phyloP scores from a whole-genome alignment of 2,113 vertebrate species.

The Ceuthmochares aereus region DNA sequence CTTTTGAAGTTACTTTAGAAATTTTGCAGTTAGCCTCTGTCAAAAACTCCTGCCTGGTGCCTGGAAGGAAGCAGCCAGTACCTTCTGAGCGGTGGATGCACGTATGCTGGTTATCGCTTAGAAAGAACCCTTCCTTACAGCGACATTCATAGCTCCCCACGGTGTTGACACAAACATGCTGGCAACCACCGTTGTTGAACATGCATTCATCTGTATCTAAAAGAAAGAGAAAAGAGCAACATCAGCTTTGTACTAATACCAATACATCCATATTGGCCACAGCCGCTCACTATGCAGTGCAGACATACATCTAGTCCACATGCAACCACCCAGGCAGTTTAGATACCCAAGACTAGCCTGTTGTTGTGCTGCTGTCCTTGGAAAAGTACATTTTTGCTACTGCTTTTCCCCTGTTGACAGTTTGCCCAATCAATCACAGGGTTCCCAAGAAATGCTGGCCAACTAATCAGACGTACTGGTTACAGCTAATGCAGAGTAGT shows the following conservation, averaged over 20 bases:
- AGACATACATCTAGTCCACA: accelerated
- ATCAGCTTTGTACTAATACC: neutral
- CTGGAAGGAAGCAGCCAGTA: slow-evolving; percentile 59
- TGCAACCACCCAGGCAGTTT: neutral
- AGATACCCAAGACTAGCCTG: neutral
- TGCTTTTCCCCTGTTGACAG: neutral
- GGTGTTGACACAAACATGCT: slow-evolving; percentile 92
- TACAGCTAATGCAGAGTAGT: neutral
- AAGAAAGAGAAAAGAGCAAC: neutral
- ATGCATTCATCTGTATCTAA: slow-evolving; percentile 86
- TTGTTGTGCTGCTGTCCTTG: neutral
- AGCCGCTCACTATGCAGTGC: accelerated
- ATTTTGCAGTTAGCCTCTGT: neutral
- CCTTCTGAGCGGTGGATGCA: slow-evolving; percentile 97
- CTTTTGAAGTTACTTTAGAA: neutral
- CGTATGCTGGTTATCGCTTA: slow-evolving; percentile 98
- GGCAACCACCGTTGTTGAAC: slow-evolving; percentile 96
- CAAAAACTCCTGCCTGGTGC: neutral
- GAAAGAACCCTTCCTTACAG: slow-evolving; percentile 94
- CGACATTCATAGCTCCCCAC: slow-evolving; percentile 96
- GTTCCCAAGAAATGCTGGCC: neutral
- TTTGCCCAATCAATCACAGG: neutral
- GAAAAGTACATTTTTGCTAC: neutral
- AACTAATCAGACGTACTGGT: neutral
- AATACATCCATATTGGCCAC: neutral